Base-by-base conservation (phyloP, 2,113 vertebrate species). In the Pygoscelis adeliae region DNA sequence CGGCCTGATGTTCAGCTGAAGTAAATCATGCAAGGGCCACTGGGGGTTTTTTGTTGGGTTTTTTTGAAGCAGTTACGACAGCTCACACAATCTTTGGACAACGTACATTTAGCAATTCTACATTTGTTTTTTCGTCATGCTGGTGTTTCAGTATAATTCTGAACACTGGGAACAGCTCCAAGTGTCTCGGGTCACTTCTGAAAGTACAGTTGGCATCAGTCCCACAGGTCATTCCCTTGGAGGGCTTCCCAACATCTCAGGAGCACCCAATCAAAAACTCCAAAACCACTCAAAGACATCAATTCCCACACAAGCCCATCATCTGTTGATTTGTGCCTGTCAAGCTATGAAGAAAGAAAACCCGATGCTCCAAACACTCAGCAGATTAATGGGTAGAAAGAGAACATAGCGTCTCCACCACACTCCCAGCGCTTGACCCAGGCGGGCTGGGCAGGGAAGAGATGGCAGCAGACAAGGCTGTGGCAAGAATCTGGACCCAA, bases 171-270 rank as follows among this genome's bases (percentile, higher is more conserved):
- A 97, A 95, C 0, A 0, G 73, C 81, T 96, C 95, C 94, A 96
- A 96, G 84, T 74, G 95, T 94, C 91, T 96, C 15, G 0, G 91
- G 94, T 95, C 96, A 95, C 87, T 95, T 91, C 91, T 96, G 84
- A 94, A 97, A 96, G 79, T 93, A 96, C 87, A 94, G 82, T 13
- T 97, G 97, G 96, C 91, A 73, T 11, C 82, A 61, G 19, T 88
- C 94, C 95, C 84, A 55, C 91, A 96, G 95, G 96, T 94, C 97
- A 95, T 83, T 91, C 84, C 91, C 50, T 86, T 96, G 93, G 95
- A 95, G 89, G n/a, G 49, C 71, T 94, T 95, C 93, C 93, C 89
- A 89, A 2, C 29, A 55, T 50, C 91, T 77, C 58, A 50, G 46
- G 42, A 91, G 63, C 82, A 90, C 66, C 94, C 91, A 88, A 15